Evolutionary conservation across 2,113 vertebrate genomes (phyloP), one percentile per base, ranked within the genome.

Genomic region (Zingel zingel): DNA sequence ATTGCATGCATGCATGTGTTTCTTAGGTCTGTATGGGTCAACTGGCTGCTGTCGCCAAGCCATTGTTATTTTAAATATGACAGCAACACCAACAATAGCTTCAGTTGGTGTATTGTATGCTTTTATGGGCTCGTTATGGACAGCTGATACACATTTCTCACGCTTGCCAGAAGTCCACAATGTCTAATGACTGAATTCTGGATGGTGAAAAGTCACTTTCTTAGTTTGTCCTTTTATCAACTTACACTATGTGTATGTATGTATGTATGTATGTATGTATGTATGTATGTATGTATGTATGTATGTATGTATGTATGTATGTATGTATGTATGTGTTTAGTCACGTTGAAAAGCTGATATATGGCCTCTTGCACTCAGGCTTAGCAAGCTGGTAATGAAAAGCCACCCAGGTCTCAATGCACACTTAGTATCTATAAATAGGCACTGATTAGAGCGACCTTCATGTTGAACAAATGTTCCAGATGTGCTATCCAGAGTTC

Each of bases 51-150:
- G 66, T 77, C 36, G 10, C 74, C 45, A 43, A 39, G 56, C 48
- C 64, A 23, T 82, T 86, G 90, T 81, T 71, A 71, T 89, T 50
- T 61, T 19, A 87, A 80, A 78, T 14, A 72, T 82, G 84, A 80
- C 62, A 45, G 64, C 65, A 27, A 73, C 56, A 67, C 83, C 77
- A 85, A 79, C 81, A 90, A 88, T 88, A 93, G 86, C 76, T 23
- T 68, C 54, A 74, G 62, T 15, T 23, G 63, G 33, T 53, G 43
- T 33, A 33, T 56, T 53, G 18, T 65, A 13, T 25, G 43, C 51
- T 77, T 89, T 72, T 74, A 77, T 62, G 58, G 79, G 43, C 47
- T 36, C 53, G 18, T 45, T 14, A 67, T 43, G 67, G 51, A 81
- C 59, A 79, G 74, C 23, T 79, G 80, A 80, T 9, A 23, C 14